Evolutionary conservation across 2,888 invertebrate species (phyloP), one percentile per base, ranked within the genome.

Genomic region (Pseudoips prasinana): DNA sequence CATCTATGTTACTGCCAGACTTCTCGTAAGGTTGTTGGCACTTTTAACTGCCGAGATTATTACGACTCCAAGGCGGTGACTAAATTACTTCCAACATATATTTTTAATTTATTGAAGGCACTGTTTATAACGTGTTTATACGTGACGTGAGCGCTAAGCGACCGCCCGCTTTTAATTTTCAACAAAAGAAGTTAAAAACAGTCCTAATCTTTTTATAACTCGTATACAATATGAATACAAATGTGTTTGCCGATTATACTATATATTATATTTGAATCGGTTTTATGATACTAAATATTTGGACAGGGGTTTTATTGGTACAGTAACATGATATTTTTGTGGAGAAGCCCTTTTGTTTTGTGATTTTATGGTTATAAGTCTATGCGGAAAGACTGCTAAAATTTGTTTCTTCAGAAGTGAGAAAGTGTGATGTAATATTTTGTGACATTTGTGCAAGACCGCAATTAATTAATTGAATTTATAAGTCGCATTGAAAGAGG

Each of bases 231-330:
- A 58, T 71, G 87, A 83, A 87, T 87, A 87, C 81, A 77, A 82
- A 88, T 82, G 73, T 46, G 64, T 56, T 58, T 58, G 73, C 72
- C 72, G 85, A 87, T 85, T 86, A 69, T 69, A 76, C 84, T 82
- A 84, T 85, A 86, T 84, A 78, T 86, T 86, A 82, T 69, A 72
- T 73, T 71, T 72, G 76, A 81, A 86, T 87, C 64, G 78, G 75
- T 81, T 86, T 87, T 84, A 83, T 86, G 81, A 76, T 79, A 78
- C 77, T 66, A 87, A 87, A 88, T 87, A 84, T 87, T 88, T 87
- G 80, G 86, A 88, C 86, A 82, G 65, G 77, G 79, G 70, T 84
- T 82, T 83, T 81, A 84, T 83, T 71, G 75, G 70, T 60, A 51
- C 49, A 57, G 87, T 84, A 87, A 88, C 79, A 62, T 86, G 88